These are phyloP conservation scores for Acanthoscelides obtectus DNA, from an alignment of 2,888 invertebrate species.

Conservation along the genomic window DNA sequence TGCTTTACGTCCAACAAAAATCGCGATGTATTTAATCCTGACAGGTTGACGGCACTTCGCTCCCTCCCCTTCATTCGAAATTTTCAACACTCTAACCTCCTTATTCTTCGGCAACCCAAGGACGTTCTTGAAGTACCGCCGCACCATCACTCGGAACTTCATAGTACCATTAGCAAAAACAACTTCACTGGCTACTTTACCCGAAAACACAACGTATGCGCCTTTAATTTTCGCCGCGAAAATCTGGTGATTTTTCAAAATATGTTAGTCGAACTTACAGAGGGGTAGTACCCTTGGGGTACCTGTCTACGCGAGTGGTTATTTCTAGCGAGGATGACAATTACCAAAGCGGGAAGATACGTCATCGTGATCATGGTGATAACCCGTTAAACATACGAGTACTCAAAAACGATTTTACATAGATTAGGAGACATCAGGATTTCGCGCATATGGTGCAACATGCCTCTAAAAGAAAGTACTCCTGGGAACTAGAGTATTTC, in stretches of 20 bases:
- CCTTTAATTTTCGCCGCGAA: conserved; percentile 33
- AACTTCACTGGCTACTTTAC: conserved; percentile 40
- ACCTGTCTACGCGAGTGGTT: too few species aligned
- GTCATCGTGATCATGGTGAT: too few species aligned
- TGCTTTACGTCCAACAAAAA: conserved; percentile 41
- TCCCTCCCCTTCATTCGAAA: conserved; percentile 41
- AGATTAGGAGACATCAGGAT: too few species aligned
- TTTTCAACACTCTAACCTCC: conserved; percentile 40
- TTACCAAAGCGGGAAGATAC: too few species aligned
- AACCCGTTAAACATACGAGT: too few species aligned
- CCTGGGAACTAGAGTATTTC: too few species aligned
- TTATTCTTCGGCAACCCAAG: conserved; percentile 32
- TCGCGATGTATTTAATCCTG: conserved; percentile 42
- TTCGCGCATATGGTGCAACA: too few species aligned
- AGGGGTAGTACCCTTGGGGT: too few species aligned
- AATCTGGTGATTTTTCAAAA: conserved; percentile 37
- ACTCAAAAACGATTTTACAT: too few species aligned
- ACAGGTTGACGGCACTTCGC: conserved; percentile 42
- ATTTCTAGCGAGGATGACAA: too few species aligned
- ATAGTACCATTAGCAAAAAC: conserved; percentile 34
- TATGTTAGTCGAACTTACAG: conserved; percentile 42
- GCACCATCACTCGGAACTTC: conserved; percentile 39
- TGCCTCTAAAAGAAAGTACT: too few species aligned
- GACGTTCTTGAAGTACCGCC: conserved; percentile 42
- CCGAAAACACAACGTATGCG: conserved; percentile 43